Base-by-base conservation (phyloP, 1,140 invertebrate genomes). In the Brachionus koreanus region DNA sequence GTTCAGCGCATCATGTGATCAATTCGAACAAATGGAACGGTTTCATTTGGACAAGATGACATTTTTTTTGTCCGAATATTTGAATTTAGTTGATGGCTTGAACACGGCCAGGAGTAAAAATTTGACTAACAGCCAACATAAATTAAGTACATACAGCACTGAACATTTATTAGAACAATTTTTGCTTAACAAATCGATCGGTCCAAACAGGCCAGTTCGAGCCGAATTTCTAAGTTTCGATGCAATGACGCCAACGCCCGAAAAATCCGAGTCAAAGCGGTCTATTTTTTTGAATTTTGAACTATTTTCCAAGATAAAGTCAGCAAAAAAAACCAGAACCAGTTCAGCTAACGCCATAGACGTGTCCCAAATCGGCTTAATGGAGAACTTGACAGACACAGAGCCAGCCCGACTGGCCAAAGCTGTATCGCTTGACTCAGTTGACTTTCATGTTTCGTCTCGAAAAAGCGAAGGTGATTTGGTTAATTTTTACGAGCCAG, bases 151-250 rank as follows among this genome's bases (percentile, higher is more conserved):
- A n/a, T n/a, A 2, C 43, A 46, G 39, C n/a, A 74, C 42, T 49
- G 69, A 74, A 9, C 39, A 46, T 6, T 74, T 74, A 25, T 12
- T 74, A 29, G 69, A 74, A 12, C 69, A 74, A 29, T 74, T 74
- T 29, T 46, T 74, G 69, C 39, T 74, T 2, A 74, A 49, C n/a
- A 74, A 49, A 74, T 74, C 69, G 4, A 46, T 29, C 19, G 69
- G 43, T n/a, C 19, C 10, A 1, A 29, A 46, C 10, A 39, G 33
- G 12, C 69, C 69, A n/a, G 2, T 10, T 0, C 5, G 2, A 35
- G 39, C 39, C 12, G 39, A 74, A 5, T 74, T 74, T 74, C 13
- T 74, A 39, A 46, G 19, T 12, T 74, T 74, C 12, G 39, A 10
- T 10, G 0, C 37, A 39, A 7, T n/a, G 33, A 37, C 39, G 3